Percentiles rank a stretch among this genome's conserved stretches.
Conservation (phyloP, 2,113 vertebrate species). For the Australoheros scitulus region DNA sequence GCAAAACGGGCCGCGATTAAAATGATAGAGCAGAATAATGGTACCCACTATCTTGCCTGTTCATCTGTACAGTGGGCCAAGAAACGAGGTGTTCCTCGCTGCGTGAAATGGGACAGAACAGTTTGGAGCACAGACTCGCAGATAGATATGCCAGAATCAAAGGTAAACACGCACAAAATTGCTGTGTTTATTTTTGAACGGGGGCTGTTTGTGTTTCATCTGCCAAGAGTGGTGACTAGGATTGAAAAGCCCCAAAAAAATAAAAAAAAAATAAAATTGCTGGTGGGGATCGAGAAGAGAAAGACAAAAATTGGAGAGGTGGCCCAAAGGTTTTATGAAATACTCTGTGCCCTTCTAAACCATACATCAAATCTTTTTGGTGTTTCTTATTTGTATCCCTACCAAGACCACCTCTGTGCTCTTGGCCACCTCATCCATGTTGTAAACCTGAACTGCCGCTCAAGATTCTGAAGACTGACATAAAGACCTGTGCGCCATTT, state of each 20-base stretch:
- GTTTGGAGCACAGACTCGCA: slow-evolving; percentile 34
- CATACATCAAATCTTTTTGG: slow-evolving; percentile 44
- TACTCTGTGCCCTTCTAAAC: slow-evolving; percentile 14
- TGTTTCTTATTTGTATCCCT: neutral
- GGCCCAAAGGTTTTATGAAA: slow-evolving; percentile 43
- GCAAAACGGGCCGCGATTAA: slow-evolving; percentile 23
- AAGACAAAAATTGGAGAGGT: slow-evolving; percentile 35
- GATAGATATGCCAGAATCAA: slow-evolving; percentile 49
- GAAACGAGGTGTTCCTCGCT: slow-evolving; percentile 46
- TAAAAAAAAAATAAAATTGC: slow-evolving; percentile 15
- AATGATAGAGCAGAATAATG: slow-evolving; percentile 34
- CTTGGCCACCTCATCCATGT: neutral
- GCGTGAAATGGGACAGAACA: slow-evolving; percentile 43
- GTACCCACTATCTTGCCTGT: slow-evolving; percentile 12
- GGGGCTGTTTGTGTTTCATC: slow-evolving; percentile 53
- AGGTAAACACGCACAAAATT: slow-evolving; percentile 62
- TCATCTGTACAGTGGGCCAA: slow-evolving; percentile 44
- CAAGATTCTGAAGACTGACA: neutral
- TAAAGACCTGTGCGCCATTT: neutral
- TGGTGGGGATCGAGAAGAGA: slow-evolving; percentile 33
- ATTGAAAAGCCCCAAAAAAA: slow-evolving; percentile 10
- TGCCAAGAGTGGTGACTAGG: slow-evolving; percentile 24
- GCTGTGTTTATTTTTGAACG: slow-evolving; percentile 62
- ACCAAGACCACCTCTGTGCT: neutral
- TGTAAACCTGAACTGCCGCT: neutral